Evolutionary conservation across 2,797 vertebrate genomes (phyloP).

Genomic region (Cynopterus sphinx): DNA sequence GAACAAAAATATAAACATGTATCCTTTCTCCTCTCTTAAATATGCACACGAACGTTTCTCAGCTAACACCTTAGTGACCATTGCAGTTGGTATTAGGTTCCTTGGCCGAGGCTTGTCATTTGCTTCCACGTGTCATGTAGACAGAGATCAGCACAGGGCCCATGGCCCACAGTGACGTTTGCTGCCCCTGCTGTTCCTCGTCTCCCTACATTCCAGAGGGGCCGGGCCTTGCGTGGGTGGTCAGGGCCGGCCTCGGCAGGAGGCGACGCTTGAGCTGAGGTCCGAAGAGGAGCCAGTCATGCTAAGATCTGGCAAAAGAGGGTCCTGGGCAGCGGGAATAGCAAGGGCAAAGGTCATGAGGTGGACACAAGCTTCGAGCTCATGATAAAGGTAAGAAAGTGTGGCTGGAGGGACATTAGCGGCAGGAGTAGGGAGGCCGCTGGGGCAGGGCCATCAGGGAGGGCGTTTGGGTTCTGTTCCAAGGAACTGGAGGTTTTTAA

Average conservation of each 20-base stretch:
- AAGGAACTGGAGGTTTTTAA: not conserved
- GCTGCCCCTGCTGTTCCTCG: not conserved
- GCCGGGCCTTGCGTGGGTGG: fast-evolving
- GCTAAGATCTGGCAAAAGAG: not conserved
- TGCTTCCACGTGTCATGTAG: not conserved
- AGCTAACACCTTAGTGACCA: not conserved
- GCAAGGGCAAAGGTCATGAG: not conserved
- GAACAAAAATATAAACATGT: not conserved
- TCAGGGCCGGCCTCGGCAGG: not conserved
- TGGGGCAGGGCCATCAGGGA: fast-evolving
- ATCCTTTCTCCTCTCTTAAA: not conserved
- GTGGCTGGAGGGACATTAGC: not conserved
- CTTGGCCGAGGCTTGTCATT: not conserved
- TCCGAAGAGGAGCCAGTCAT: not conserved
- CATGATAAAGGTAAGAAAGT: not conserved
- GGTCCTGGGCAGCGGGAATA: not conserved
- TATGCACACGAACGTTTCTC: not conserved
- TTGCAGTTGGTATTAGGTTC: fast-evolving
- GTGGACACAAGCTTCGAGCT: not conserved
- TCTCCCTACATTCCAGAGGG: not conserved
- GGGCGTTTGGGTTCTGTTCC: not conserved
- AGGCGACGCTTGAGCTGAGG: not conserved
- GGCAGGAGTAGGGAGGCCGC: fast-evolving
- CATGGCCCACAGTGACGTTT: fast-evolving
- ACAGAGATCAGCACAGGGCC: not conserved